Evolutionary conservation across 2,797 vertebrate genomes (phyloP).

Genomic region (Thamnophis elegans): DNA sequence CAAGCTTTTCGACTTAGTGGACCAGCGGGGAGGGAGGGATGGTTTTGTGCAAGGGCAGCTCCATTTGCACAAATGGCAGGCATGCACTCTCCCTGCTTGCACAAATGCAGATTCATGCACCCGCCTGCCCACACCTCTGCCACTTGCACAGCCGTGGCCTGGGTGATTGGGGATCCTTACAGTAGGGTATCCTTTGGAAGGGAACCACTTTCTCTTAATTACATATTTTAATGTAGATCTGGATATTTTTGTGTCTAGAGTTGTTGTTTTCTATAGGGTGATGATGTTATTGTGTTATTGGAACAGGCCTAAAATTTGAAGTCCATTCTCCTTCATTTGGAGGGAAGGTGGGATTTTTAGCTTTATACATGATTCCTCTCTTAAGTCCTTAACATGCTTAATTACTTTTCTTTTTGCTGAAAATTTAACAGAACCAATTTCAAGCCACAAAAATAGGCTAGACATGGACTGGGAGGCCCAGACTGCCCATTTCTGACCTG

Average conservation of each 20-base stretch:
- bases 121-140: rapidly evolving
- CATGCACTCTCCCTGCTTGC: not conserved
- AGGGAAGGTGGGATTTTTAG: not conserved
- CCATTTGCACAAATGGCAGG: not conserved
- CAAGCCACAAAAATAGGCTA: not conserved
- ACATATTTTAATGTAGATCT: not conserved
- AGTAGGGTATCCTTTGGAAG: not conserved
- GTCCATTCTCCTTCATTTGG: not conserved
- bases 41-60: not conserved
- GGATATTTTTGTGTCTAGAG: not conserved
- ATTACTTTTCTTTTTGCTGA: not conserved
- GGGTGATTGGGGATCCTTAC: not conserved
- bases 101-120: not conserved
- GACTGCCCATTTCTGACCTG: not conserved
- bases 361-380: not conserved
- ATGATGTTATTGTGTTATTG: not conserved
- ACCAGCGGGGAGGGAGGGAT: rapidly evolving
- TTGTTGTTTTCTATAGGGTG: not conserved
- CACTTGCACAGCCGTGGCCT: rapidly evolving
- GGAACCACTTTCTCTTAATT: not conserved
- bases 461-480: not conserved
- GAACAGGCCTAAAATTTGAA: not conserved
- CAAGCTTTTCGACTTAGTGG: not conserved
- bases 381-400: not conserved
- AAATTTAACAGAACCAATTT: not conserved